Base-by-base conservation (phyloP, 35 echinoderm and acorn worm genomes). In the Lytechinus pictus region DNA sequence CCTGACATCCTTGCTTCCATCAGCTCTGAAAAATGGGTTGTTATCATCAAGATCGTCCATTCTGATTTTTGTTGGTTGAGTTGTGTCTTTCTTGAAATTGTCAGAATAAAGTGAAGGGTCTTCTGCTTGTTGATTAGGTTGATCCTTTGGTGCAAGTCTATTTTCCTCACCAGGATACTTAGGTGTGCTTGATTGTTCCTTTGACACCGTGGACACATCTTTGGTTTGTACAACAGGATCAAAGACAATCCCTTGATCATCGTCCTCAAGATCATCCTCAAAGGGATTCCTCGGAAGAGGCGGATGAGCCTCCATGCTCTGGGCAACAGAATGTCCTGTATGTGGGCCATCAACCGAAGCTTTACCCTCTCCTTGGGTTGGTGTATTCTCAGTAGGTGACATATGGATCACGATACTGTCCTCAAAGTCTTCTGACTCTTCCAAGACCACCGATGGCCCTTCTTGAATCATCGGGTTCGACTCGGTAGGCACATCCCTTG, bases 341-440 rank as follows among this genome's bases (percentile, higher is more conserved):
- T 19, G 0, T 79, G 19, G 1, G 6, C 19, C 16, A 79, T 79
- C 66, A 24, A 4, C 16, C 19, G 66, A 24, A 79, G 19, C 19
- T 24, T 79, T 24, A 24, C n/a, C 21, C n/a, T 79, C 66, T 79
- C 14, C 66, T 90, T 90, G 29, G 13, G 9, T 19, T 21, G 88
- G 27, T 27, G 28, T 14, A 8, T 44, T 90, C 52, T 54, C 10
- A 44, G 88, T 72, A 21, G 96, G 60, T 11, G 86, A 54, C 57
- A 97, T 24, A 56, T 97, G 96, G 52, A 97, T 97, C 11, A 97
- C 96, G 19, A 97, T 94, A 72, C 96, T 95, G 33, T 97, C 96
- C 58, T 97, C 96, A 53, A 95, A 94, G 27, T 91, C 91, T 24
- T 96, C 89, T 5, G 92, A 93, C 53, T 96, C 95, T 86, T 96